Evolutionary conservation across 2,888 invertebrate genomes (phyloP), one percentile per base, ranked within the genome.

Genomic region (Harmothoe impar): DNA sequence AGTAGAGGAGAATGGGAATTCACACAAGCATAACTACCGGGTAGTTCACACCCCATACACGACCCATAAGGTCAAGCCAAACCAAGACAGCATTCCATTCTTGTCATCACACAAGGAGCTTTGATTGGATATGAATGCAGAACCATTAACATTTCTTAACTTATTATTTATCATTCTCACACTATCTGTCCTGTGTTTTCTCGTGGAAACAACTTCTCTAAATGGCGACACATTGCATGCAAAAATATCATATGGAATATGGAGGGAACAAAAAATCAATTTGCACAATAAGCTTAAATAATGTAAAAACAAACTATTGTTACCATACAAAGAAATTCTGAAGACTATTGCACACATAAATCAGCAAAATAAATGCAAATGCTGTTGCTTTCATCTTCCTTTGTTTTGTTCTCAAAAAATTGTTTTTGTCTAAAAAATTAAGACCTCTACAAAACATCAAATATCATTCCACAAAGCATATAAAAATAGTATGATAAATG

Each of bases 201-300:
- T 62, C 62, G 15, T 62, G 62, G 62, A 3, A 62, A 62, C 62
- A 62, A 62, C 62, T 62, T 62, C 62, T 62, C 62, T 62, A 62
- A 20, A 62, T n/a, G 62, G 62, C 54, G 54, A 54, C 62, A 62
- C 62, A 43, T 43, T 7, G 10, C 43, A 43, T 43, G 43, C 43
- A 43, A 7, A 43, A 43, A 43, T 43, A 10, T 43, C 3, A 43
- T 43, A 43, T 43, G 3, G 43, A 43, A 43, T 43, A 43, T 43
- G 43, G 43, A 10, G 5, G 3, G 43, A 43, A 43, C 43, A 3
- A 10, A 43, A 43, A 43, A 43, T 43, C n/a, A 43, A 43, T 10
- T 43, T 3, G 43, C 43, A 43, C 10, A 43, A 43, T 43, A 43
- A 7, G 43, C 62, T n/a, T 62, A 62, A 62, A 62, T 25, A 62